Evolutionary conservation across 2,797 vertebrate species (phyloP).

Genomic region (Helicolenus hilgendorfi): DNA sequence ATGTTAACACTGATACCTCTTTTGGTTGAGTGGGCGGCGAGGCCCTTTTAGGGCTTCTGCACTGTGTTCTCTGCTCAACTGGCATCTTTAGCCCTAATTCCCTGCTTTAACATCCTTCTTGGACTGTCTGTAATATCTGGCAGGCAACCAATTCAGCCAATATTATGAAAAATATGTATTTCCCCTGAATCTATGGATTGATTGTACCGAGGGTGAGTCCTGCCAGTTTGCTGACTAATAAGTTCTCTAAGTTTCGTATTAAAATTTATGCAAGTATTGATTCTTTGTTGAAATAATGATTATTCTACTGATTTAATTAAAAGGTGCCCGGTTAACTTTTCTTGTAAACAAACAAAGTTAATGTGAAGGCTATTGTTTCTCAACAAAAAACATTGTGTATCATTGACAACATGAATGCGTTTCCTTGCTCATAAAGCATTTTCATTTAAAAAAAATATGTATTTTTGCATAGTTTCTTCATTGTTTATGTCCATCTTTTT

Average conservation of each 20-base stretch:
- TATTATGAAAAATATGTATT: conserved; percentile 45
- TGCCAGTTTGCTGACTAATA: not conserved
- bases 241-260: not conserved
- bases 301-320: not conserved
- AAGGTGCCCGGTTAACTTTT: not conserved
- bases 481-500: not conserved
- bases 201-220: not conserved
- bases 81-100: conserved; percentile 19
- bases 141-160: conserved; percentile 22
- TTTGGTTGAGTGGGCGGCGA: conserved; percentile 10
- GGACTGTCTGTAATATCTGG: conserved; percentile 30
- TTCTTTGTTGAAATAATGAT: not conserved
- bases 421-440: not conserved
- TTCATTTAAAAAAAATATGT: not conserved
- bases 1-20: conserved; percentile 9
- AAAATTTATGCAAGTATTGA: not conserved
- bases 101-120: conserved; percentile 3
- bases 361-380: not conserved
- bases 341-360: not conserved
- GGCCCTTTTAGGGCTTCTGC: not conserved
- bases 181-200: conserved; percentile 22
- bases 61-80: conserved; percentile 10
- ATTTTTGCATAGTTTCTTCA: not conserved
- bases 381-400: not conserved
- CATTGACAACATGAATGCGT: not conserved